Evolutionary conservation across 2,113 vertebrate genomes (phyloP).

Genomic region (Otocyon megalotis): DNA sequence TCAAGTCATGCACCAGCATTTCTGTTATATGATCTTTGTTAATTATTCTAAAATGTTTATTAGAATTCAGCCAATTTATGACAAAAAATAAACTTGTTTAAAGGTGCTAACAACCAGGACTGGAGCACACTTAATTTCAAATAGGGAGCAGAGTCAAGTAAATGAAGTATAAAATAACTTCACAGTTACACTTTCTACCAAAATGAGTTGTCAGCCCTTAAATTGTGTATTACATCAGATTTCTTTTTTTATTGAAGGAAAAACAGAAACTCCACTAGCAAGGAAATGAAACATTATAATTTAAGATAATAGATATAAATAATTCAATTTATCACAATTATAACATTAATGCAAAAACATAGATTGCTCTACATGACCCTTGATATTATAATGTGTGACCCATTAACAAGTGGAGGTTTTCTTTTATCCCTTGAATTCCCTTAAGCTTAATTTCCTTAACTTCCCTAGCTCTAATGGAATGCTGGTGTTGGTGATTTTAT

Average conservation of each 20-base stretch:
- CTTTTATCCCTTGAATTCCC: background rate
- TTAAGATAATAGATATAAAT: conserved; percentile 49
- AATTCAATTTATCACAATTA: background rate
- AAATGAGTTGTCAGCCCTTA: conserved; percentile 74
- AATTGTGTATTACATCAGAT: conserved; percentile 69
- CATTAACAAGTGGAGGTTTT: background rate
- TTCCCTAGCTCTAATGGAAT: background rate
- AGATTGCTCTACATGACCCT: background rate
- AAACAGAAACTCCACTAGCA: conserved; percentile 62
- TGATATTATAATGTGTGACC: background rate
- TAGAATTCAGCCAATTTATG: conserved; percentile 48
- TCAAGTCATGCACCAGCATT: background rate
- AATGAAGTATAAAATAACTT: conserved; percentile 81
- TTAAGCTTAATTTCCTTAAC: conserved; percentile 25
- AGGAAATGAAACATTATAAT: conserved; percentile 30
- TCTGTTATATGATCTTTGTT: background rate
- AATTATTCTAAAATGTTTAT: background rate
- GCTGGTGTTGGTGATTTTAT: background rate
- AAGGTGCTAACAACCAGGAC: background rate
- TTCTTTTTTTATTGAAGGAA: conserved; percentile 60
- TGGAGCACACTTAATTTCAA: conserved; percentile 29
- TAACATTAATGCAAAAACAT: background rate
- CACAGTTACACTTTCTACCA: conserved; percentile 71
- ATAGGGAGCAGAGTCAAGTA: conserved; percentile 61
- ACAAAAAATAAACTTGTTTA: conserved; percentile 19